Evolutionary conservation across 2,113 vertebrate genomes (phyloP).

Genomic region (Eonycteris spelaea): DNA sequence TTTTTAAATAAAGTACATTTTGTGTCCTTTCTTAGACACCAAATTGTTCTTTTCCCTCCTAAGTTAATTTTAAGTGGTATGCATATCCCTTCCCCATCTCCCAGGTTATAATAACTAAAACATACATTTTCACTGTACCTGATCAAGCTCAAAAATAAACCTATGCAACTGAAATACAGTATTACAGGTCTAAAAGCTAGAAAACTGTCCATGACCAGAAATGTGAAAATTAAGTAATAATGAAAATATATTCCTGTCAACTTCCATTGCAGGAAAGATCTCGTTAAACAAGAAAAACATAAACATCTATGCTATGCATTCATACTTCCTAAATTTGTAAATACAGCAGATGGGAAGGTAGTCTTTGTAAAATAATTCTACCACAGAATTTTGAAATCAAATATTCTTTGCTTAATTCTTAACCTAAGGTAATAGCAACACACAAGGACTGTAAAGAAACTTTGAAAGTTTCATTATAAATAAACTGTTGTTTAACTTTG

Average conservation of each 20-base stretch:
- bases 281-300: constrained; percentile 25
- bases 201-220: neutral
- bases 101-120: neutral
- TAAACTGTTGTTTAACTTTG: constrained; percentile 19
- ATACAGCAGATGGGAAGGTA: neutral
- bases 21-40: constrained; percentile 28
- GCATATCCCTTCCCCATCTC: neutral
- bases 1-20: neutral
- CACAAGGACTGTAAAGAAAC: constrained; percentile 48
- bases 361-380: neutral
- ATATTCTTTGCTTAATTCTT: constrained; percentile 45
- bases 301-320: neutral
- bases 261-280: neutral
- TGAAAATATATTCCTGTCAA: constrained; percentile 4
- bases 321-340: neutral
- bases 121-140: neutral
- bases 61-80: constrained; percentile 24
- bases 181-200: neutral
- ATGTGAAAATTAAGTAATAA: constrained; percentile 32
- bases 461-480: constrained; percentile 49
- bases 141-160: constrained; percentile 16
- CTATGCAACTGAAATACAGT: neutral
- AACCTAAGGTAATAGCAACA: constrained; percentile 17
- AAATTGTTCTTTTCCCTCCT: neutral
- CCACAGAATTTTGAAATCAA: constrained; percentile 45